Evolutionary conservation across 2,113 vertebrate species (phyloP).

Genomic region (Gymnobelideus leadbeateri): DNA sequence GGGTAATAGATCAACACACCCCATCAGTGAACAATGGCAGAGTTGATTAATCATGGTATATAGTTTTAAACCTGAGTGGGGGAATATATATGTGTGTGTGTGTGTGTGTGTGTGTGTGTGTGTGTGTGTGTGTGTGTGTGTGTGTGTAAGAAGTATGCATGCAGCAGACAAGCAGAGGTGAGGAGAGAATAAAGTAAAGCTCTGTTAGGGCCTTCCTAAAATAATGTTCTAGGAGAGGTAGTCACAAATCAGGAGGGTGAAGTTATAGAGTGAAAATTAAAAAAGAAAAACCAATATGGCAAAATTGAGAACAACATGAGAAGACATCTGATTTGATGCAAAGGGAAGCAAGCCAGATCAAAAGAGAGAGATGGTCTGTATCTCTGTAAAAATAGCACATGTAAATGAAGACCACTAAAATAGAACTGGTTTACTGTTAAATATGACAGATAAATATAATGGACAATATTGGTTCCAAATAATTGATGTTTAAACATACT

Average conservation of each 20-base stretch:
- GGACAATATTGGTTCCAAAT: not conserved
- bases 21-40: too few species aligned
- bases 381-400: not conserved
- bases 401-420: not conserved
- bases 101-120: too few species aligned
- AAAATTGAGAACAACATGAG: not conserved
- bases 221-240: not conserved
- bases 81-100: too few species aligned
- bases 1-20: too few species aligned
- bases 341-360: not conserved
- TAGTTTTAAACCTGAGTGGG: too few species aligned
- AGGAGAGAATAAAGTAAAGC: too few species aligned
- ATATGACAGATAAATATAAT: too few species aligned
- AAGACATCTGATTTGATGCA: not conserved
- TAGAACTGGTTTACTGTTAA: not conserved
- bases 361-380: not conserved
- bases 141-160: too few species aligned
- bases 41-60: too few species aligned
- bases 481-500: not conserved
- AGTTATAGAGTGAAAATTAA: not conserved
- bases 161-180: too few species aligned
- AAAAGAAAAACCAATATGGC: not conserved
- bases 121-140: too few species aligned
- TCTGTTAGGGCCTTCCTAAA: not conserved
- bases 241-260: not conserved